A percentile compares a stretch with the other conserved stretches of the same genome.
These are phyloP conservation scores for Cyrtorhinus lividipennis DNA, from an alignment of 1,140 invertebrate genomes.

Conservation along the genomic window DNA sequence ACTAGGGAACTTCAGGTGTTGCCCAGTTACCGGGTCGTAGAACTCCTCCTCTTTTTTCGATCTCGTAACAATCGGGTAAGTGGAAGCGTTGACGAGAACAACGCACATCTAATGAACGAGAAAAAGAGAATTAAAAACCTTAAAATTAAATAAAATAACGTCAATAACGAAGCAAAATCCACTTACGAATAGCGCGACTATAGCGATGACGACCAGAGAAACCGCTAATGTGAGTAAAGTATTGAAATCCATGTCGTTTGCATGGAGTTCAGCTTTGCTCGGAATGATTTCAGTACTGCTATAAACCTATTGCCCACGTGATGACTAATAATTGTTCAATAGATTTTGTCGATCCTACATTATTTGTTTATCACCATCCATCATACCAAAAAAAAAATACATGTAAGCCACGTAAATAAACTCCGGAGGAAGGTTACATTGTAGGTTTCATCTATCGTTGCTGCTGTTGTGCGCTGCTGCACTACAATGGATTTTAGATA, in stretches of 20 bases:
- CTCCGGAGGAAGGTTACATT: too few relatives aligned
- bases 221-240: neutral
- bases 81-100: conserved; percentile 32
- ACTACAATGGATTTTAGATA: too few relatives aligned
- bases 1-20: conserved; percentile 48
- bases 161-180: neutral
- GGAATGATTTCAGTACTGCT: too few relatives aligned
- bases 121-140: neutral
- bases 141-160: neutral
- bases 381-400: too few relatives aligned
- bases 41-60: conserved; percentile 64
- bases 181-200: neutral
- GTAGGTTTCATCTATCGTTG: too few relatives aligned
- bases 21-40: conserved; percentile 43
- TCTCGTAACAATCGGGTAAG: conserved; percentile 50
- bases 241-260: neutral
- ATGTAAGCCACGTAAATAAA: too few relatives aligned
- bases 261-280: too few relatives aligned
- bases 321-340: too few relatives aligned
- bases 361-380: too few relatives aligned
- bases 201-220: neutral
- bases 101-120: neutral
- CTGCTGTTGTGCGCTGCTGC: too few relatives aligned
- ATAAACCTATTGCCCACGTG: too few relatives aligned
- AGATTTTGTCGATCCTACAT: too few relatives aligned